phyloP scores from a whole-genome alignment of 1,140 invertebrate species.

The Bombus haemorrhoidalis region DNA sequence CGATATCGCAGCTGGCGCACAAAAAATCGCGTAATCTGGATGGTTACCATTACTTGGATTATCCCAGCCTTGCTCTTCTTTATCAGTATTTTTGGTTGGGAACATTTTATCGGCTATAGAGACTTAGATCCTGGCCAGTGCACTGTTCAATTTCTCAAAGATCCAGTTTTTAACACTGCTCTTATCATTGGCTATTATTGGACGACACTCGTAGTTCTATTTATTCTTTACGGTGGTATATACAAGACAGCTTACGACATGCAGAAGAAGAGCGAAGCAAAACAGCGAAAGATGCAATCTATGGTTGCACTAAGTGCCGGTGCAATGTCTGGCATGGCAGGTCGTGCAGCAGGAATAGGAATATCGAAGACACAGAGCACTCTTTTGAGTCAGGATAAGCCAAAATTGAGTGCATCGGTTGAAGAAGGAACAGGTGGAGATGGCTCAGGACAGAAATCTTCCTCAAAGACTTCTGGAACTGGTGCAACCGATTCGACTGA shows the following conservation, averaged over 20 bases:
- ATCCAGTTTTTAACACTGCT: slow-evolving; percentile 98
- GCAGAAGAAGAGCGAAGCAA: slow-evolving; percentile 98
- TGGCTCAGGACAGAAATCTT: slow-evolving; percentile 46
- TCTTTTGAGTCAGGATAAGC: slow-evolving; percentile 88
- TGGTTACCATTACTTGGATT: slow-evolving; percentile 99
- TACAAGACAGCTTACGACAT: slow-evolving; percentile 99
- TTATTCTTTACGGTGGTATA: slow-evolving; percentile 97
- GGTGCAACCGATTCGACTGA: slow-evolving; percentile 31
- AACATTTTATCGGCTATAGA: slow-evolving; percentile 96
- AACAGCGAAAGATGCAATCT: slow-evolving; percentile 96
- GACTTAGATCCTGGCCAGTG: slow-evolving; percentile 95
- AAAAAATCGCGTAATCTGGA: slow-evolving; percentile 94
- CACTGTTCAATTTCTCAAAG: slow-evolving; percentile 98
- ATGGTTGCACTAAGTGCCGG: slow-evolving; percentile 95
- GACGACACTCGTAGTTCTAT: slow-evolving; percentile 96
- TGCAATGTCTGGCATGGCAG: slow-evolving; percentile 94
- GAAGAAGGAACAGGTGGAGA: slow-evolving; percentile 27
- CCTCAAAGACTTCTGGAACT: slow-evolving; percentile 37
- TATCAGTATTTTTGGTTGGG: slow-evolving; percentile 99
- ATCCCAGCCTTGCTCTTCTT: slow-evolving; percentile 98
- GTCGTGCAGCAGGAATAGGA: slow-evolving; percentile 92
- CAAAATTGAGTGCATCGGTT: slow-evolving; percentile 75
- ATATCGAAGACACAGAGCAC: slow-evolving; percentile 90
- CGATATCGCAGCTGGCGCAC: slow-evolving; percentile 99
- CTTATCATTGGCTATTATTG: slow-evolving; percentile 99